Evolutionary conservation across 2,888 invertebrate genomes (phyloP).

Genomic region (Acanthococcus lagerstroemiae): DNA sequence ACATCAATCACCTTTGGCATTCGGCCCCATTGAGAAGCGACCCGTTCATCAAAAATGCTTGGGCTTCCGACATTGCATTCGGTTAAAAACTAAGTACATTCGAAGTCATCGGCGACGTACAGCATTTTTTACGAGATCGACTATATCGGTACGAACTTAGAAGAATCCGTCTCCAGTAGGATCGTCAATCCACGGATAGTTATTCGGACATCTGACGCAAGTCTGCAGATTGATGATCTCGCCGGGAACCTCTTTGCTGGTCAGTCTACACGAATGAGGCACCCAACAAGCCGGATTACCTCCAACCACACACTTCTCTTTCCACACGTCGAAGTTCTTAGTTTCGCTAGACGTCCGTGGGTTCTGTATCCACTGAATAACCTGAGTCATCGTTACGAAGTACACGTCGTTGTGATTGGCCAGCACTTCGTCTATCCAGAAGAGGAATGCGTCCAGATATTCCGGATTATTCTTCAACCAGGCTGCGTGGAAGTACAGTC

Average conservation of each 20-base stretch:
- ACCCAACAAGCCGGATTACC: slow-evolving; percentile 75
- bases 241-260: slow-evolving; percentile 85
- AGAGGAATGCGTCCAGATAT: slow-evolving; percentile 81
- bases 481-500: slow-evolving; percentile 86
- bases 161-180: slow-evolving; percentile 83
- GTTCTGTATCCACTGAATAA: slow-evolving; percentile 91
- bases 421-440: slow-evolving; percentile 83
- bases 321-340: slow-evolving; percentile 89
- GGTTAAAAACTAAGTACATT: too few species aligned
- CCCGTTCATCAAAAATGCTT: too few species aligned
- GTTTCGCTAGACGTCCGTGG: slow-evolving; percentile 72
- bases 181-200: slow-evolving; percentile 90
- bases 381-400: slow-evolving; percentile 92
- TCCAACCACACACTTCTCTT: slow-evolving; percentile 84
- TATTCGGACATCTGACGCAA: slow-evolving; percentile 84
- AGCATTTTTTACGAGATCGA: slow-evolving; percentile 14
- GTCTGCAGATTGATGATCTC: slow-evolving; percentile 89
- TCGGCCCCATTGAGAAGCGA: too few species aligned
- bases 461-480: slow-evolving; percentile 90
- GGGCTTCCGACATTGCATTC: too few species aligned
- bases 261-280: slow-evolving; percentile 81
- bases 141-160: slow-evolving; percentile 50
- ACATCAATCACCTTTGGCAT: too few species aligned
- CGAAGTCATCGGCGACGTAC: too few species aligned
- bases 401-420: slow-evolving; percentile 81